Evolutionary conservation across 2,797 vertebrate genomes (phyloP).

Genomic region (Myripristis murdjan): DNA sequence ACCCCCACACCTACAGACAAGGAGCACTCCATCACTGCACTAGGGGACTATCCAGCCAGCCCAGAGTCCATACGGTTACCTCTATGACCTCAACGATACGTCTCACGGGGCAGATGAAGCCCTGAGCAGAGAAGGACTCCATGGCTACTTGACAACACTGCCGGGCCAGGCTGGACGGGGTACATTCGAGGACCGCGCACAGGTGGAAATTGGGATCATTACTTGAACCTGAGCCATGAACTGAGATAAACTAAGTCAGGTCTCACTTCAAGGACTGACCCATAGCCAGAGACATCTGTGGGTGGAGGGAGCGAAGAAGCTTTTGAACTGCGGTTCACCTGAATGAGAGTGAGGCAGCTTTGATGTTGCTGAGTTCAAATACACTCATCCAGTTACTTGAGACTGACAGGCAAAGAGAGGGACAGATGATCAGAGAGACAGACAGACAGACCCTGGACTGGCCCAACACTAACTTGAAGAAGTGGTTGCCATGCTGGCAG

Average conservation of each 20-base stretch:
- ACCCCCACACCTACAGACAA: conserved; percentile 77
- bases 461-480: no score
- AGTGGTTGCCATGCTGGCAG: no score
- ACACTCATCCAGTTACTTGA: conserved; percentile 24
- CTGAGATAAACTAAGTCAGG: conserved; percentile 27
- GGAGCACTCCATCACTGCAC: conserved; percentile 24
- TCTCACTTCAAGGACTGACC: conserved; percentile 1
- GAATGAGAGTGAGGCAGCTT: conserved; percentile 56
- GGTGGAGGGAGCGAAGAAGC: conserved; percentile 18
- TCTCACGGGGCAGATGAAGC: conserved; percentile 6
- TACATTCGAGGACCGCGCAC: not conserved
- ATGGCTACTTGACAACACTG: not conserved
- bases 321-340: conserved; percentile 49
- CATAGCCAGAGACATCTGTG: conserved; percentile 29
- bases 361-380: conserved; percentile 56
- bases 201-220: conserved; percentile 10
- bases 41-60: conserved; percentile 32
- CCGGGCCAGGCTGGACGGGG: conserved; percentile 1
- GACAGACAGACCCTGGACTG: conserved; percentile 7
- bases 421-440: conserved; percentile 38
- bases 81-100: conserved; percentile 7
- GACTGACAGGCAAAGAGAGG: conserved; percentile 31
- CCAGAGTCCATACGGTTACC: conserved; percentile 21
- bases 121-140: conserved; percentile 8
- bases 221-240: conserved; percentile 16